A percentile compares a stretch with the other conserved stretches of the same genome.
phyloP scores from a whole-genome alignment of 2,888 invertebrate genomes.

The Drosophila paranaensis region DNA sequence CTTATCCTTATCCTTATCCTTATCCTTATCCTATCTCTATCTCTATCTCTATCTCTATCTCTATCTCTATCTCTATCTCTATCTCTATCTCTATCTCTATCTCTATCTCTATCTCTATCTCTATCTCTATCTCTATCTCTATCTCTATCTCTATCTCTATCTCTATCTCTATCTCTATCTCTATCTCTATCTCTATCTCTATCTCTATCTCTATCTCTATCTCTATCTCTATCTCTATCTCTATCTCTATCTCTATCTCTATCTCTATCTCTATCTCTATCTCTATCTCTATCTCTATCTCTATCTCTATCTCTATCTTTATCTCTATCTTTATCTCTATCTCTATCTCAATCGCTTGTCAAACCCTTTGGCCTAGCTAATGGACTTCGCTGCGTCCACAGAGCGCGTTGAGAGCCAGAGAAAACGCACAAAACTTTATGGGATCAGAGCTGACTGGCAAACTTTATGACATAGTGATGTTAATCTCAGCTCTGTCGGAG shows the following conservation, averaged over 20 bases:
- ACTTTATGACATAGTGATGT: conserved; percentile 64
- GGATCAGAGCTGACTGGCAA: conserved; percentile 61
- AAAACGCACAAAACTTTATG: conserved; percentile 58
- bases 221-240: neutral
- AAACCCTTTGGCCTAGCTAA: neutral
- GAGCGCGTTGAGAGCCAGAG: conserved; percentile 18
- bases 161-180: neutral
- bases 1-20: too few species aligned
- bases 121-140: neutral
- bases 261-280: neutral
- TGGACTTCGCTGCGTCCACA: conserved; percentile 7
- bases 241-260: neutral
- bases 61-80: neutral
- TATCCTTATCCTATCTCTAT: neutral
- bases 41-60: neutral
- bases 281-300: neutral
- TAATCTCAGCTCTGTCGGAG: conserved; percentile 48
- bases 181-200: too few species aligned
- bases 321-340: neutral
- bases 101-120: rapidly evolving
- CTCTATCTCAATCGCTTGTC: neutral
- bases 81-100: neutral
- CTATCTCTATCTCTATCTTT: too few species aligned
- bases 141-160: conserved; percentile 1
- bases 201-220: too few species aligned